Conservation (phyloP, 1,140 invertebrate species). For the Drusus annulatus region DNA sequence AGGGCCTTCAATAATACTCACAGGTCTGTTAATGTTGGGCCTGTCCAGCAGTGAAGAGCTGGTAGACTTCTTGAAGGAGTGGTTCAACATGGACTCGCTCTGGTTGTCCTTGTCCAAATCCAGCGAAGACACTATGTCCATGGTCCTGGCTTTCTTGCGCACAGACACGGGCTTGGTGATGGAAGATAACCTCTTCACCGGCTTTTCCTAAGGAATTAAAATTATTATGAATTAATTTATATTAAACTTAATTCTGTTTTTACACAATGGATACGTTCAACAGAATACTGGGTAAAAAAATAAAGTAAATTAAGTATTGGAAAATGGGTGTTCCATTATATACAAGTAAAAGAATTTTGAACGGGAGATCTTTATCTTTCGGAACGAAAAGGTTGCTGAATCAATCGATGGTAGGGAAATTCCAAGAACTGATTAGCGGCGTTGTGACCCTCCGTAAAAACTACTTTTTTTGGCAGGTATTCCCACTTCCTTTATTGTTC, state of each 20-base stretch:
- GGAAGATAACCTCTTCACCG: conserved; percentile 46
- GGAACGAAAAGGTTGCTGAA: too few species aligned
- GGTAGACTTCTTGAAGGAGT: conserved; percentile 72
- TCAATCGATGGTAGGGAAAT: too few species aligned
- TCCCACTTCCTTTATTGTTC: too few species aligned
- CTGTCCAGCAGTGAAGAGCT: conserved; percentile 76
- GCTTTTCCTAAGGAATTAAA: conserved; percentile 33
- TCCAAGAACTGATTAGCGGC: too few species aligned
- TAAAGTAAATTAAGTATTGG: too few species aligned
- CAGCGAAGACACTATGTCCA: conserved; percentile 55
- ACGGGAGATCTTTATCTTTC: too few species aligned
- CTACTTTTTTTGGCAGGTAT: too few species aligned
- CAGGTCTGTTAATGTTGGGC: conserved; percentile 78
- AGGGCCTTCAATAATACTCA: conserved; percentile 68
- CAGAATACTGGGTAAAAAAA: too few species aligned
- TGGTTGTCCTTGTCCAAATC: conserved; percentile 68
- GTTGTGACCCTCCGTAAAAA: too few species aligned
- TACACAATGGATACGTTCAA: too few species aligned
- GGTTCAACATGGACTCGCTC: conserved; percentile 69
- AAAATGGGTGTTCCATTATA: too few species aligned
- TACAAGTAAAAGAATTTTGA: too few species aligned
- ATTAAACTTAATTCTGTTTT: not conserved
- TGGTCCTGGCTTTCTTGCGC: conserved; percentile 63
- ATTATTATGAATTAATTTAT: not conserved
- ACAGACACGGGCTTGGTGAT: conserved; percentile 47